A percentile compares a stretch with the other conserved stretches of the same genome.
These are phyloP conservation scores for Tupaia chinensis DNA, from an alignment of 2,113 vertebrate species.

Conservation along the genomic window DNA sequence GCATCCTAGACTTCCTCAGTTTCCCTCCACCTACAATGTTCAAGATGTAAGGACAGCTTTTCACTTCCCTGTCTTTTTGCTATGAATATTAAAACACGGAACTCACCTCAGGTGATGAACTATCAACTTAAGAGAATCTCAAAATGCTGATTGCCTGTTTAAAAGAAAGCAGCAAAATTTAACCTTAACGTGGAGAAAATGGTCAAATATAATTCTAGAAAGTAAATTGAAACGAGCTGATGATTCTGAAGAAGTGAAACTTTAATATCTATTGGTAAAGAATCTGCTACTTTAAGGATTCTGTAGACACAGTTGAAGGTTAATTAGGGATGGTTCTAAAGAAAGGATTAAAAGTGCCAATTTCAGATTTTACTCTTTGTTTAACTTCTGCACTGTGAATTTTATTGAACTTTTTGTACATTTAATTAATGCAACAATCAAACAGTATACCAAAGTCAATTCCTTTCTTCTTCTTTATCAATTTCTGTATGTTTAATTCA, in stretches of 20 bases:
- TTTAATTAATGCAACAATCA: constrained; percentile 57
- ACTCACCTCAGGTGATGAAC: constrained; percentile 2
- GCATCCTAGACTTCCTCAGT: not conserved
- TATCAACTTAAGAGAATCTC: constrained; percentile 29
- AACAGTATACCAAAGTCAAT: constrained; percentile 47
- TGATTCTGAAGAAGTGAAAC: constrained; percentile 45
- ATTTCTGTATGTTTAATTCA: constrained; percentile 57
- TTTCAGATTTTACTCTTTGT: constrained; percentile 24
- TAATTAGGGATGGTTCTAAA: constrained; percentile 19
- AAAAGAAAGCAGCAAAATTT: constrained; percentile 40
- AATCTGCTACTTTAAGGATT: constrained; percentile 9
- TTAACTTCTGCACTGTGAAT: constrained; percentile 50
- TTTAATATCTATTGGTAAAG: constrained; percentile 44
- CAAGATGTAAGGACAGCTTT: constrained; percentile 7
- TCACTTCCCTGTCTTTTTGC: not conserved
- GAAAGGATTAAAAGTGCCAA: constrained; percentile 15
- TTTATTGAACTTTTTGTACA: constrained; percentile 18
- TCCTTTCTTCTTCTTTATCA: constrained; percentile 57
- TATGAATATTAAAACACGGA: constrained; percentile 50
- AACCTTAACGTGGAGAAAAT: constrained; percentile 14
- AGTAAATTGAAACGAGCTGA: constrained; percentile 13
- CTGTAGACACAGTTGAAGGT: not conserved
- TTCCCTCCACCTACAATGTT: not conserved
- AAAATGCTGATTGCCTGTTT: constrained; percentile 33
- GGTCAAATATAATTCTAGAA: constrained; percentile 40